Percentiles rank a stretch among this genome's conserved stretches.
Conservation (phyloP, 2,888 invertebrate species). For the Chymomyza caudatula region DNA sequence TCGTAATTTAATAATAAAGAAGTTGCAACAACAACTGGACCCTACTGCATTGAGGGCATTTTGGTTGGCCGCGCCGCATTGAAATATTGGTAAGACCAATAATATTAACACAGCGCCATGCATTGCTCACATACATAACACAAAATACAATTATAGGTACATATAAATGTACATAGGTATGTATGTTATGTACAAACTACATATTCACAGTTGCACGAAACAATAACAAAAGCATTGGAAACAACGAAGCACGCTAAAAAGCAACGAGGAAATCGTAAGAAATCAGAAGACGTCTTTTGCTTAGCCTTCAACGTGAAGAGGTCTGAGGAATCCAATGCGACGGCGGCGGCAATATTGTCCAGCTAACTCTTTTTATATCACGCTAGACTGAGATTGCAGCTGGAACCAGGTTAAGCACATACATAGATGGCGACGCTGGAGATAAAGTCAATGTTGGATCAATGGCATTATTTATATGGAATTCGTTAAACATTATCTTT, state of each 20-base stretch:
- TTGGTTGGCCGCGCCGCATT: not conserved
- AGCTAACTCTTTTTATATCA: not conserved
- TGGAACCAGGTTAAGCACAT: not conserved
- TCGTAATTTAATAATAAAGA: slow-evolving; percentile 6
- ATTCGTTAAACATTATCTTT: not conserved
- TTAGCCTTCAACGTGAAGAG: not conserved
- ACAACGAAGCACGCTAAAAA: not conserved
- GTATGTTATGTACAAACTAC: not conserved
- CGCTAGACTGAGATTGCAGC: not conserved
- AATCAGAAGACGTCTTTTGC: not conserved
- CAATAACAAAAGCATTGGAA: not conserved
- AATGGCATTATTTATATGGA: not conserved
- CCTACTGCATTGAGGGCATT: not conserved
- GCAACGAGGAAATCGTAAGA: not conserved
- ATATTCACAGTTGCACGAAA: slow-evolving; percentile 1
- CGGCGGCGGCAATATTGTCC: not conserved
- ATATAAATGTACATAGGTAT: slow-evolving; percentile 10
- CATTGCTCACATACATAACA: slow-evolving; percentile 24
- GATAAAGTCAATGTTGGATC: not conserved
- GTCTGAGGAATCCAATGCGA: not conserved
- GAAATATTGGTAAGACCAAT: slow-evolving; percentile 49
- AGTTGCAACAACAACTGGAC: slow-evolving; percentile 3
- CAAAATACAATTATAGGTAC: slow-evolving; percentile 8
- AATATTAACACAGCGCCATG: slow-evolving; percentile 13
- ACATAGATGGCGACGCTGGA: not conserved